Percentiles rank a stretch among this genome's conserved stretches.
Conservation (phyloP, 2,888 invertebrate species). For the Xiphydria camelus region DNA sequence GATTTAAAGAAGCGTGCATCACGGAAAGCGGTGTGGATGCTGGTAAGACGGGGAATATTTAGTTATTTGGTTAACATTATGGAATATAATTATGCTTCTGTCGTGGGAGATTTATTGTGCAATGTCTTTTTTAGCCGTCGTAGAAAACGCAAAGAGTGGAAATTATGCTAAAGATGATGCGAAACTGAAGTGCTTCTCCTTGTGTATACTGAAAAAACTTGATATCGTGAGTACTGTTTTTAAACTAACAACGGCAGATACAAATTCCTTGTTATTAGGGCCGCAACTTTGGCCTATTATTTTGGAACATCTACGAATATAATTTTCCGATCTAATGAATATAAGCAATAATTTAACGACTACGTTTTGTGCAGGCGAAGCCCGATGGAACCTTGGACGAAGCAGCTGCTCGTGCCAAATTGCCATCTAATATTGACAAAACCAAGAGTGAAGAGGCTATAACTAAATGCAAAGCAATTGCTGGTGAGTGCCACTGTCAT, state of each 20-base stretch:
- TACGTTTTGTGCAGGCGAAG: conserved; percentile 28
- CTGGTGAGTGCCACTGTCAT: too few species aligned
- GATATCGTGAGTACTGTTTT: conserved; percentile 39
- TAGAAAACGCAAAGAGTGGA: conserved; percentile 35
- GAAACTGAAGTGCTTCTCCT: conserved; percentile 40
- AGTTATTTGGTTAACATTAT: not conserved
- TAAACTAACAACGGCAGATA: not conserved
- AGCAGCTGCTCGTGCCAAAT: conserved; percentile 30
- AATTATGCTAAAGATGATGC: conserved; percentile 26
- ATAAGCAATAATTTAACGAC: too few species aligned
- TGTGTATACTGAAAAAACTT: conserved; percentile 45
- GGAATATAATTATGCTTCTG: not conserved
- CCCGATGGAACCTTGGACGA: conserved; percentile 36
- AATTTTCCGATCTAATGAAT: not conserved
- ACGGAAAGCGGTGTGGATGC: conserved; percentile 35
- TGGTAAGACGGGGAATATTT: conserved; percentile 36
- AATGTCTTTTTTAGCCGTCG: conserved; percentile 25
- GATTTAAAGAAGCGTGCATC: conserved; percentile 34
- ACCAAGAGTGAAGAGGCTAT: conserved; percentile 33
- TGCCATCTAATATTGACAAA: conserved; percentile 25
- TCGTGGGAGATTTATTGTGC: not conserved
- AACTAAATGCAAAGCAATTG: conserved; percentile 31
- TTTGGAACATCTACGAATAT: not conserved
- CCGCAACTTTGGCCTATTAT: too few species aligned
- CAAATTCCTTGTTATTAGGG: too few species aligned